Evolutionary conservation across 2,797 vertebrate species (phyloP).

Genomic region (Bryconaethiops microstoma): DNA sequence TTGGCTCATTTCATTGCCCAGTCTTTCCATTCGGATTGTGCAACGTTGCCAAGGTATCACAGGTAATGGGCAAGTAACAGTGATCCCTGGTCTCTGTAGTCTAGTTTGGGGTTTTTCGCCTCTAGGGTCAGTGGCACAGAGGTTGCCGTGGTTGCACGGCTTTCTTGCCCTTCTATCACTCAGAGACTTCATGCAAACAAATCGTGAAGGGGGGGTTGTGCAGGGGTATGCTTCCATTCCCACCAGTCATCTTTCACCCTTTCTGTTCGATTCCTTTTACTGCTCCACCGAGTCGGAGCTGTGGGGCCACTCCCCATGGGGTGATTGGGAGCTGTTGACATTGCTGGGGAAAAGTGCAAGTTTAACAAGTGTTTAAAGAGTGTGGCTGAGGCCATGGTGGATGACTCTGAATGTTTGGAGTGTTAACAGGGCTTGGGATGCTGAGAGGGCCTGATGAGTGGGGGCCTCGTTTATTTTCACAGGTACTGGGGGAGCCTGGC

Average conservation of each 20-base stretch:
- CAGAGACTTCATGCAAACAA: conserved; percentile 71
- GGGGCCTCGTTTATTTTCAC: conserved; percentile 50
- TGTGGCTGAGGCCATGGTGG: conserved; percentile 73
- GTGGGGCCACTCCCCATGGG: conserved; percentile 71
- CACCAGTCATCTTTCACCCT: conserved; percentile 18
- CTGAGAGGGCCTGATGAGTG: conserved; percentile 43
- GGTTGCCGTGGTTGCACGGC: conserved; percentile 67
- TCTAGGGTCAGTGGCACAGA: conserved; percentile 66
- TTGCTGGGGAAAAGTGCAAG: conserved; percentile 73
- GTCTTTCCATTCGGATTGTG: conserved; percentile 75
- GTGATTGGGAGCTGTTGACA: conserved; percentile 79
- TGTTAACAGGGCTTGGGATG: conserved; percentile 73
- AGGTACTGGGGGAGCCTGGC: conserved; percentile 34
- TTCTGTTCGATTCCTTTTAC: conserved; percentile 55
- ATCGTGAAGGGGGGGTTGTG: conserved; percentile 36
- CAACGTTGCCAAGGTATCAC: conserved; percentile 74
- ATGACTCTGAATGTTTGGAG: conserved; percentile 78
- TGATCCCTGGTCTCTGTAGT: conserved; percentile 73
- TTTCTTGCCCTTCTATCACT: conserved; percentile 74
- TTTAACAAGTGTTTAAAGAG: conserved; percentile 83
- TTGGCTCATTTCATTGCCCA: conserved; percentile 75
- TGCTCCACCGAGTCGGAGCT: conserved; percentile 54
- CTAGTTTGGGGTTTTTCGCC: conserved; percentile 75
- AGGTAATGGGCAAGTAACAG: conserved; percentile 75
- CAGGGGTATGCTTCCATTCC: conserved; percentile 33